Evolutionary conservation across 2,888 invertebrate species (phyloP), one percentile per base, ranked within the genome.

Genomic region (Electrophaes corylata): DNA sequence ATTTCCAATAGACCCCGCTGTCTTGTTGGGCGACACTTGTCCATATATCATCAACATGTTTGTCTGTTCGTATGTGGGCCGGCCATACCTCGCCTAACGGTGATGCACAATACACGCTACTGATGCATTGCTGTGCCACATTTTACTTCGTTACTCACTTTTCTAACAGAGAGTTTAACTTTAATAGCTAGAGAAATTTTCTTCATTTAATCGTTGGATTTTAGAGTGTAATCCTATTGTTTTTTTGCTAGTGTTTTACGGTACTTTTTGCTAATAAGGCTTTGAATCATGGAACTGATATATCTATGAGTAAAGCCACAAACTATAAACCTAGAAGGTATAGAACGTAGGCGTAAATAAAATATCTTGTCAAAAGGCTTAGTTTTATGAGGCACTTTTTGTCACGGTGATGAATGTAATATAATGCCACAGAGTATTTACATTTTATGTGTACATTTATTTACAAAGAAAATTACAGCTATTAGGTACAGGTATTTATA

Each of bases 121-220:
- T 80, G 83, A 82, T 83, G 82, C 86, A 88, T 81, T 71, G 78
- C 67, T 76, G 85, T 84, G 78, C 86, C 71, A 86, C 83, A 84
- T 88, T 75, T 69, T 62, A 69, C 52, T 60, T 58, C 57, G 52
- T 49, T 55, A 55, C 50, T 51, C 46, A 57, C 33, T 40, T 60
- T 56, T 45, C 43, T 23, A 52, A 51, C 46, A 45, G 33, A 37
- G 10, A 14, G 26, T 55, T 12, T 11, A 40, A 23, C 29, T 52
- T 43, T 52, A 52, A 40, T 54, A 51, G 43, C 31, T 49, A 45
- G 48, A 45, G 48, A 64, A 54, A 57, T 39, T n/a, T 46, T 37
- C 19, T 20, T 33, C 40, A 39, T 47, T 47, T 18, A 23, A 2
- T 45, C 45, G 40, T 50, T 45, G 33, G 12, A 3, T 56, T 57